phyloP scores from a whole-genome alignment of 2,797 vertebrate species.

The Scolopax rusticola region DNA sequence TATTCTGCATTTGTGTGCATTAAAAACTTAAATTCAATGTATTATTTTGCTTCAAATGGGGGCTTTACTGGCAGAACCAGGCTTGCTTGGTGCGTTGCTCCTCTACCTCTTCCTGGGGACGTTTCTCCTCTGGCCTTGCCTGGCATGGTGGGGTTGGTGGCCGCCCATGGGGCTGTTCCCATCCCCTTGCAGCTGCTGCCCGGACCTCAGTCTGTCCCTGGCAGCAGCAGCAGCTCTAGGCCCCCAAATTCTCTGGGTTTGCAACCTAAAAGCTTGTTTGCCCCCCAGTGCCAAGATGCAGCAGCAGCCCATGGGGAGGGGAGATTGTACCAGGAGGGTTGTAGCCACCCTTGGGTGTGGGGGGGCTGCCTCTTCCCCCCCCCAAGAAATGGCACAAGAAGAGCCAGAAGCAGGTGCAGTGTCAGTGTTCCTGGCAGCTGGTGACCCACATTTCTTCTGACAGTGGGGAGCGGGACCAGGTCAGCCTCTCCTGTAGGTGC shows the following conservation, averaged over 20 bases:
- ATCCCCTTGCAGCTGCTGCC: not conserved
- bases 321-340: too few relatives aligned
- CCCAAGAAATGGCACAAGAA: too few relatives aligned
- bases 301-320: not conserved
- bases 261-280: not conserved
- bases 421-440: not conserved
- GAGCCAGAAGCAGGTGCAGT: not conserved
- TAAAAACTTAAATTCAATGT: not conserved
- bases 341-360: not conserved
- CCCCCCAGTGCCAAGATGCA: not conserved
- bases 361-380: not conserved
- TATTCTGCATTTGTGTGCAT: not conserved
- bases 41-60: not conserved
- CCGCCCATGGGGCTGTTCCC: not conserved
- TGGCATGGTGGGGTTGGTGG: not conserved
- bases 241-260: not conserved
- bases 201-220: not conserved
- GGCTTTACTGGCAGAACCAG: not conserved
- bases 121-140: not conserved
- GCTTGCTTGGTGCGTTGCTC: not conserved
- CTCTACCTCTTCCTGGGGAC: not conserved
- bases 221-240: not conserved
- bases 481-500: not conserved
- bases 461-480: not conserved
- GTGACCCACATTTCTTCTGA: too few relatives aligned